Conservation (phyloP, 2,113 vertebrate genomes). For the Plecturocebus donacophilus region DNA sequence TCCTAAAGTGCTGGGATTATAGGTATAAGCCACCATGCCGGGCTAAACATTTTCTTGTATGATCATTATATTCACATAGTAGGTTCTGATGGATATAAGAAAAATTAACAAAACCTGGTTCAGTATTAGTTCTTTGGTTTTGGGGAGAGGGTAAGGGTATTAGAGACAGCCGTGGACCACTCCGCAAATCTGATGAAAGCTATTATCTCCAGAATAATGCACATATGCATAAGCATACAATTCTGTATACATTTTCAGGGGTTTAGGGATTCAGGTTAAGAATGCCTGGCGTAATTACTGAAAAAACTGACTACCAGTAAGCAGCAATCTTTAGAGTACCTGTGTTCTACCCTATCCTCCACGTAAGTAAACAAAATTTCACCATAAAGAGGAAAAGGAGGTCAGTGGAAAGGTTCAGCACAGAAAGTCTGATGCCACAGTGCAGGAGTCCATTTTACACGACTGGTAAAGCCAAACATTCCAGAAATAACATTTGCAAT, state of each 20-base stretch:
- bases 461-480: not conserved
- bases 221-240: not conserved
- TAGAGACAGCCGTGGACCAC: not conserved
- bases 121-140: constrained; percentile 27
- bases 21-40: too few relatives aligned
- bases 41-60: not conserved
- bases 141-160: not conserved
- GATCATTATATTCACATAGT: not conserved
- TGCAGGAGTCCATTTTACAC: not conserved
- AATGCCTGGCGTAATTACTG: not conserved
- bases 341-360: not conserved
- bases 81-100: not conserved
- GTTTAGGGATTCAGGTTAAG: not conserved
- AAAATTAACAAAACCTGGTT: not conserved
- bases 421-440: not conserved
- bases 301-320: not conserved
- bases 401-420: not conserved
- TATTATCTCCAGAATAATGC: not conserved
- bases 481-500: constrained; percentile 10
- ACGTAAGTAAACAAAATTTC: not conserved
- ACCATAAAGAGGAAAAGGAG: not conserved
- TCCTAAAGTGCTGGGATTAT: too few relatives aligned
- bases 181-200: not conserved
- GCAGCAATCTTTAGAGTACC: not conserved
- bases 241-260: not conserved